A percentile compares a stretch with the other conserved stretches of the same genome.
Evolutionary conservation across 2,888 invertebrate genomes (phyloP).

Genomic region (Cerceris rybyensis): DNA sequence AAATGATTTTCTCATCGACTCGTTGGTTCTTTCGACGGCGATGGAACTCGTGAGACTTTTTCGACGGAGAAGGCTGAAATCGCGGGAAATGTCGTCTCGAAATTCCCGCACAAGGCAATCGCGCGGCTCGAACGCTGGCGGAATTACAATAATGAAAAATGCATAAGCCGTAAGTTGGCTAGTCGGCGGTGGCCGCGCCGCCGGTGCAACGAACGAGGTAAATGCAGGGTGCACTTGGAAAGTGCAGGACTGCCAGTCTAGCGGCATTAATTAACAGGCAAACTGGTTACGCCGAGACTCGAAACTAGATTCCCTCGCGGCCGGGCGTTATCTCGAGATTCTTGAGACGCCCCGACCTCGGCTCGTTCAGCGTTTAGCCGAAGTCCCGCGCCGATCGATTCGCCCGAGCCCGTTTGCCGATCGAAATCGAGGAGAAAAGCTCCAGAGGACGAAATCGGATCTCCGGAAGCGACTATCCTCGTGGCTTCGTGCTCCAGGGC

Average conservation of each 20-base stretch:
- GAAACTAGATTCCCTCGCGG: constrained; percentile 59
- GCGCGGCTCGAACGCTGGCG: not conserved
- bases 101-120: not conserved
- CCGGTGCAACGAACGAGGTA: constrained; percentile 42
- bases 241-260: constrained; percentile 59
- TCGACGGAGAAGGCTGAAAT: no score
- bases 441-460: no score
- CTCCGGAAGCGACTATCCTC: no score
- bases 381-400: no score
- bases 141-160: constrained; percentile 1
- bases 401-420: no score
- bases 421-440: no score
- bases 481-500: no score
- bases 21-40: no score
- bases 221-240: constrained; percentile 44
- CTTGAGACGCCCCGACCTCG: constrained; percentile 16
- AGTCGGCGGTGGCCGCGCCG: not conserved
- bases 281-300: constrained; percentile 60
- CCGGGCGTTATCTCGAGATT: constrained; percentile 47
- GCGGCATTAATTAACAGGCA: constrained; percentile 65
- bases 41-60: no score
- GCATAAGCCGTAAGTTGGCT: not conserved
- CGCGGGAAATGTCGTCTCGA: no score
- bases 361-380: no score
- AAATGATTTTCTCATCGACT: no score